Conservation (phyloP, 2,888 invertebrate species). For the Pyrgus malvae region DNA sequence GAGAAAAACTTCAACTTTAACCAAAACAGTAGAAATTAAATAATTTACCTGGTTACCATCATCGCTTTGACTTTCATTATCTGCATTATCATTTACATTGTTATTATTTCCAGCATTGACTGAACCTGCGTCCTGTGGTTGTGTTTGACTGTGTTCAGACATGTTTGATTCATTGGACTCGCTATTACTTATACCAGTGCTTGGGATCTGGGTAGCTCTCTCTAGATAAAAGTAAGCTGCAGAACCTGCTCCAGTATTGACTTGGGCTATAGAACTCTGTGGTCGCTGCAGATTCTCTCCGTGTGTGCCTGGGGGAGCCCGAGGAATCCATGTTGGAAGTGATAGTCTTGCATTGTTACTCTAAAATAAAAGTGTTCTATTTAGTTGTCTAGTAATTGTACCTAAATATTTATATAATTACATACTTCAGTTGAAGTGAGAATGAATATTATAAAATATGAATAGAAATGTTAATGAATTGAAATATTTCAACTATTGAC, state of each 20-base stretch:
- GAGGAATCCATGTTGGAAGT: constrained; percentile 70
- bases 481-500: no score
- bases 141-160: constrained; percentile 54
- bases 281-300: constrained; percentile 61
- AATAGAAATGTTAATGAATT: no score
- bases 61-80: constrained; percentile 74
- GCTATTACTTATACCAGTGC: constrained; percentile 54
- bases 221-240: constrained; percentile 66
- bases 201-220: constrained; percentile 47
- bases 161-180: constrained; percentile 60
- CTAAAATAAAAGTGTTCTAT: constrained; percentile 42
- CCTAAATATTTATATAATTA: no score
- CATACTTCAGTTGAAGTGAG: no score
- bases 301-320: constrained; percentile 62
- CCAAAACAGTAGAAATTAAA: neutral
- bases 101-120: constrained; percentile 74
- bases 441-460: no score
- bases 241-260: constrained; percentile 56
- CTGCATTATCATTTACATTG: constrained; percentile 69
- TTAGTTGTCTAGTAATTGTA: no score
- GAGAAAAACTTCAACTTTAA: no score
- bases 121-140: constrained; percentile 65
- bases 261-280: constrained; percentile 70
- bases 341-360: constrained; percentile 71
- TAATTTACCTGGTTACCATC: constrained; percentile 67